A percentile compares a stretch with the other conserved stretches of the same genome.
These are phyloP conservation scores for Drosophila nigricruria DNA, from an alignment of 2,888 invertebrate genomes.

Conservation along the genomic window DNA sequence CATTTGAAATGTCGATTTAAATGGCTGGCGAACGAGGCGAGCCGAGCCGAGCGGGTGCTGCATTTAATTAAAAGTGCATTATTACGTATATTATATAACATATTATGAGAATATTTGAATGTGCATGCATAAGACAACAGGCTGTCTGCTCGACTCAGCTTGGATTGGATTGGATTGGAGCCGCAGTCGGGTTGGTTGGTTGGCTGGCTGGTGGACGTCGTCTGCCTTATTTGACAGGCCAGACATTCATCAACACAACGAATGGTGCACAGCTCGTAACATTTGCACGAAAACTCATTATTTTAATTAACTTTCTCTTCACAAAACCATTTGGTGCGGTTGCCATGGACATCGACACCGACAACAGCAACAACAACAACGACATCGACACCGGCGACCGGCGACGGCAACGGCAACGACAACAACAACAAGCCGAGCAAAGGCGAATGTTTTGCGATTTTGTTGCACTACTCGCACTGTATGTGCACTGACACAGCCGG, in stretches of 20 bases:
- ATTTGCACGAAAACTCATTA: conserved; percentile 81
- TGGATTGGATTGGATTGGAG: conserved; percentile 24
- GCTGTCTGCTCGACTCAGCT: conserved; percentile 10
- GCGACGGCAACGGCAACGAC: conserved; percentile 14
- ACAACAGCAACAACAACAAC: conserved; percentile 47
- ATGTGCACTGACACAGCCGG: conserved; percentile 11
- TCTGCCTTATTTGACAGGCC: conserved; percentile 61
- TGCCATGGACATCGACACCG: conserved; percentile 65
- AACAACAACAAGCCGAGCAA: conserved; percentile 26
- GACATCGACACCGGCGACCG: conserved; percentile 16
- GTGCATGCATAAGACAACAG: conserved; percentile 39
- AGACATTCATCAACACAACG: conserved; percentile 71
- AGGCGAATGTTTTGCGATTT: conserved; percentile 52
- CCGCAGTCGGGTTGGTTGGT: conserved; percentile 14
- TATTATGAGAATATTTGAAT: conserved; percentile 32
- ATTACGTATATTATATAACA: conserved; percentile 61
- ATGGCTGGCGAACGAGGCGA: conserved; percentile 30
- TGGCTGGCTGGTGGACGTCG: conserved; percentile 22
- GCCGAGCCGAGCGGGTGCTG: conserved; percentile 28
- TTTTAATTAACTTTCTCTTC: conserved; percentile 84
- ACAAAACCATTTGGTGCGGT: conserved; percentile 69
- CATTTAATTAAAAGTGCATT: conserved; percentile 82
- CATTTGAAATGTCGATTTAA: conserved; percentile 63
- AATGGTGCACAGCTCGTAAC: conserved; percentile 56
- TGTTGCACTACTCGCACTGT: conserved; percentile 45